Conservation (phyloP, 1,140 invertebrate species). For the Calliopsis andreniformis region DNA sequence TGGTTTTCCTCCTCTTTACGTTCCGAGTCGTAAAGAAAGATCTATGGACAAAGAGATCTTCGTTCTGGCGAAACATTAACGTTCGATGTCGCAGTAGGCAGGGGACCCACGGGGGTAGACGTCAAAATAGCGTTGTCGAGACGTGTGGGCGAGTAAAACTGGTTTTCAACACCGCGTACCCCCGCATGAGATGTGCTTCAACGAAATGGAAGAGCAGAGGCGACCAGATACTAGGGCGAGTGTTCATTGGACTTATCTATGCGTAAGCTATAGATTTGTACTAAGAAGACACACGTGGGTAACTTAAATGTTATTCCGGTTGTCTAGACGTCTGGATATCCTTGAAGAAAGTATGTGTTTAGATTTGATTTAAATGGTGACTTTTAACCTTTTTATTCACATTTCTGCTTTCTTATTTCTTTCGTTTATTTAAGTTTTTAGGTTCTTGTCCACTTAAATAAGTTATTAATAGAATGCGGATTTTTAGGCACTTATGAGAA, state of each 20-base stretch:
- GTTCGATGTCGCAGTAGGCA: conserved; percentile 41
- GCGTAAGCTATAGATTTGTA: neutral
- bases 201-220: conserved; percentile 22
- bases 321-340: neutral
- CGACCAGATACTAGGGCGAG: neutral
- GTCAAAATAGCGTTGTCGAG: conserved; percentile 51
- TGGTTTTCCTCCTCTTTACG: neutral
- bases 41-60: conserved; percentile 12
- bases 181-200: conserved; percentile 12
- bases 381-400: too few species aligned
- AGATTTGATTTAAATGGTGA: too few species aligned
- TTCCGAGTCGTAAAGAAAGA: conserved; percentile 17
- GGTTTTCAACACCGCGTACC: conserved; percentile 63
- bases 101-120: conserved; percentile 42
- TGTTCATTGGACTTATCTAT: conserved; percentile 1
- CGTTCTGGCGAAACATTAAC: conserved; percentile 34
- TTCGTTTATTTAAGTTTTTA: too few species aligned
- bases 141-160: conserved; percentile 73
- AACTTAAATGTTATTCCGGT: too few species aligned
- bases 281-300: neutral
- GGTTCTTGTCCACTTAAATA: too few species aligned
- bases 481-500: too few species aligned
- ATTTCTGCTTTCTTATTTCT: too few species aligned
- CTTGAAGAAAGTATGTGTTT: too few species aligned
- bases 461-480: too few species aligned